phyloP scores from a whole-genome alignment of 1,140 invertebrate genomes.

The Hylaeus volcanicus region DNA sequence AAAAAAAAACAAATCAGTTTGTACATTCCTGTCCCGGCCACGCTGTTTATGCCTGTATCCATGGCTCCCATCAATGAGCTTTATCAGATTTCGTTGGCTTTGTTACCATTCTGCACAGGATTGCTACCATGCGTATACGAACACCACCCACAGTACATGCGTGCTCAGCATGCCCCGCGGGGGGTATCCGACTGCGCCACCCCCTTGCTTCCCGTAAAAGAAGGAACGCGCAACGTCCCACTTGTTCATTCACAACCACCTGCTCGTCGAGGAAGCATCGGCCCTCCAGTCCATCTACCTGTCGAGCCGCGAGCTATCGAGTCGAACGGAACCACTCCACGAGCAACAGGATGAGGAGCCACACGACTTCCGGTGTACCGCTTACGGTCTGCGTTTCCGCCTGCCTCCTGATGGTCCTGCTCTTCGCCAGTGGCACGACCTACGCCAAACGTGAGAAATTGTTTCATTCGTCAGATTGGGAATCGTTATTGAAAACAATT shows the following conservation, averaged over 20 bases:
- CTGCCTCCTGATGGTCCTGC: conserved; percentile 50
- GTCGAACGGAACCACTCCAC: background rate
- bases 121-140: background rate
- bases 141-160: conserved; percentile 36
- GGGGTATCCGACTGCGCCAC: conserved; percentile 69
- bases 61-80: too few relatives aligned
- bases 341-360: too few relatives aligned
- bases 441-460: conserved; percentile 66
- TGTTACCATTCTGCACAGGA: background rate
- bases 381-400: conserved; percentile 46
- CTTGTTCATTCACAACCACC: conserved; percentile 75
- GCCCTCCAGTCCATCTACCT: conserved; percentile 1
- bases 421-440: conserved; percentile 40
- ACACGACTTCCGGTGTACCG: conserved; percentile 45
- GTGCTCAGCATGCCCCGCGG: conserved; percentile 37
- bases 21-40: too few relatives aligned
- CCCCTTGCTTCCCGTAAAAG: conserved; percentile 63
- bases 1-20: too few relatives aligned
- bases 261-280: conserved; percentile 70
- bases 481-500: too few relatives aligned
- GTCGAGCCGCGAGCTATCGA: too few relatives aligned
- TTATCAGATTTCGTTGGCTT: too few relatives aligned
- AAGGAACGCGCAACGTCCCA: conserved; percentile 62
- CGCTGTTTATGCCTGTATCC: too few relatives aligned
- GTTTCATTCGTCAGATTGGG: background rate